Evolutionary conservation across 2,113 vertebrate genomes (phyloP).

Genomic region (rat (Rattus norvegicus)): GRCr8 NC_086019.1:32626001-32626500

Average conservation of each 20-base stretch:
- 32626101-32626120: background rate
- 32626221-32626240: background rate
- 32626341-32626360: background rate
- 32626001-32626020: background rate
- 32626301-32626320: background rate
- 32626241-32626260: background rate
- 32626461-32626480: background rate
- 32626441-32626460: background rate
- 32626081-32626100: background rate
- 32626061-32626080: background rate
- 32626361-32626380: no score
- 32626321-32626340: background rate
- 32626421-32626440: background rate
- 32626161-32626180: background rate
- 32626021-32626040: background rate
- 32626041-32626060: background rate
- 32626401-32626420: background rate
- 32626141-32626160: background rate
- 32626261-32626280: background rate
- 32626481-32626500: background rate
- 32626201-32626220: background rate
- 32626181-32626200: background rate
- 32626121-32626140: background rate
- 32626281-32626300: background rate
- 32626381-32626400: background rate